phyloP scores from a whole-genome alignment of 2,797 vertebrate species.

The Okamejei kenojei region DNA sequence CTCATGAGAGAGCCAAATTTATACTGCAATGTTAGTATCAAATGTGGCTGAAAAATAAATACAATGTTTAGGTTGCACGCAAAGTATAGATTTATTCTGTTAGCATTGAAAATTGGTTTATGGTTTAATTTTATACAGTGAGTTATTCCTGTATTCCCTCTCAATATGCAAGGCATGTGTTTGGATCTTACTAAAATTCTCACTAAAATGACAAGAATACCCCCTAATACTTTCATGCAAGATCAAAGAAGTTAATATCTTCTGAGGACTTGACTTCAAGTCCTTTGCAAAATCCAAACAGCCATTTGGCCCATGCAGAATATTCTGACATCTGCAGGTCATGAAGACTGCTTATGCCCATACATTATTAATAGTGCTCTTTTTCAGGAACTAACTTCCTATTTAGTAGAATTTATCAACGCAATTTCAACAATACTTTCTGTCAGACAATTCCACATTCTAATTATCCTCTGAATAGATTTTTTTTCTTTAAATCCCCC shows the following conservation, averaged over 20 bases:
- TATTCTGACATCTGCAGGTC: not conserved
- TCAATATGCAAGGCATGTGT: not conserved
- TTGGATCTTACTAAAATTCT: not conserved
- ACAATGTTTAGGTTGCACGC: not conserved
- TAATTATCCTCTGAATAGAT: no score
- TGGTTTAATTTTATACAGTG: not conserved
- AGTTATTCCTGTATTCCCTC: not conserved
- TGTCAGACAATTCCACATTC: no score
- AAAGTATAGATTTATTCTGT: not conserved
- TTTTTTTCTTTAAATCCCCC: no score
- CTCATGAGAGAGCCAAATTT: not conserved
- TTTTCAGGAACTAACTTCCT: not conserved
- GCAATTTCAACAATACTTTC: not conserved
- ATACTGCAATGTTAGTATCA: not conserved
- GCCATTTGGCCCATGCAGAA: not conserved
- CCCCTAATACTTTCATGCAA: no score
- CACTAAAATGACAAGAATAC: not conserved
- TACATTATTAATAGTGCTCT: not conserved
- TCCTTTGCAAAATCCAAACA: not conserved
- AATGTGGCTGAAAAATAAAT: not conserved
- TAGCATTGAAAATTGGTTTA: not conserved
- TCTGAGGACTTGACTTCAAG: not conserved
- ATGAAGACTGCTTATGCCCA: not conserved
- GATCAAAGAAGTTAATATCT: not conserved
- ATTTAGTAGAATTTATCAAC: not conserved